phyloP scores from a whole-genome alignment of 2,797 vertebrate species.

The Pipistrellus pygmaeus region DNA sequence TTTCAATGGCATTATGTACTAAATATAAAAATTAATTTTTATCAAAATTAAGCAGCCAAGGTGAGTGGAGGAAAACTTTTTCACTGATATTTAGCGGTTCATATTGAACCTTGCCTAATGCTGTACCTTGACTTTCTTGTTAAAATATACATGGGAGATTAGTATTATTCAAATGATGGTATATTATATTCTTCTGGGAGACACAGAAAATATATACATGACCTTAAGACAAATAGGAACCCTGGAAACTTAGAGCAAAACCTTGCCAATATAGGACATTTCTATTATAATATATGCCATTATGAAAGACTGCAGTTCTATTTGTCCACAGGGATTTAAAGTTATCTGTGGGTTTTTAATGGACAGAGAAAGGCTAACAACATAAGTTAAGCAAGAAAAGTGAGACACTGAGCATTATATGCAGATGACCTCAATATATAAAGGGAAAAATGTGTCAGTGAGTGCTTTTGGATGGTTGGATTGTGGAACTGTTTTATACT shows the following conservation, averaged over 20 bases:
- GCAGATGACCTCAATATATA: neutral
- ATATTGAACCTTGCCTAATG: neutral
- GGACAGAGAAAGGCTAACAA: neutral
- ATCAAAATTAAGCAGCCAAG: neutral
- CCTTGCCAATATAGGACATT: neutral
- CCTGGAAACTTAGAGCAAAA: neutral
- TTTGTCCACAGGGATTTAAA: neutral
- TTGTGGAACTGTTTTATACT: neutral
- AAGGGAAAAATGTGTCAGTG: neutral
- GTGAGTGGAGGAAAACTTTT: neutral
- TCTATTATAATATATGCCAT: too few relatives aligned
- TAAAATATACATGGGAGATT: slow-evolving; percentile 60
- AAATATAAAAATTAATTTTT: neutral
- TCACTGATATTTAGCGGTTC: neutral
- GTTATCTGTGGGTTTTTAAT: neutral
- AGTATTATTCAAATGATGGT: neutral
- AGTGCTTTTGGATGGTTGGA: neutral
- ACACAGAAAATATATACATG: neutral
- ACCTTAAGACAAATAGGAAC: neutral
- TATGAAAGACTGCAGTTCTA: neutral
- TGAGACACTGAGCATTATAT: neutral
- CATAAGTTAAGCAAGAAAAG: neutral
- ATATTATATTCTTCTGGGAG: neutral
- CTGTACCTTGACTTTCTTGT: neutral
- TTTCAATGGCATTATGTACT: neutral